Conservation (phyloP, 2,888 invertebrate species). For the Andrena hattorfiana region DNA sequence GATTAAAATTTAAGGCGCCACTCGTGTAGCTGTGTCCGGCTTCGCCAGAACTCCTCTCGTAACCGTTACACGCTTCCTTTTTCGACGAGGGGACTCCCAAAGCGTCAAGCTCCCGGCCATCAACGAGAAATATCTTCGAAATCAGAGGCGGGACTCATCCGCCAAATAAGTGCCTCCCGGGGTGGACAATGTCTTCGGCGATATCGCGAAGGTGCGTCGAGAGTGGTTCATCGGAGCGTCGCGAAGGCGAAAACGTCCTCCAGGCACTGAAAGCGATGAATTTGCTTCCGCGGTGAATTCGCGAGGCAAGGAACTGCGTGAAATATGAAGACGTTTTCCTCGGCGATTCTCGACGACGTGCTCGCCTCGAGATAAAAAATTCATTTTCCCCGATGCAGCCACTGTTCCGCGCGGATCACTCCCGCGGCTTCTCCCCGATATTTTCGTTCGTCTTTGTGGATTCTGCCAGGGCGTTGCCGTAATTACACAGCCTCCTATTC, state of each 20-base stretch:
- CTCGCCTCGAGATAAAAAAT: constrained; percentile 20
- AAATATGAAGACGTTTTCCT: background rate
- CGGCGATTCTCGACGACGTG: background rate
- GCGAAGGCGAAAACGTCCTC: constrained; percentile 17
- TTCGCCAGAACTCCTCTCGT: background rate
- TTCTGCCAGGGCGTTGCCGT: constrained; percentile 67
- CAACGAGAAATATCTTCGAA: constrained; percentile 19
- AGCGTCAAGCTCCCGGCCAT: background rate
- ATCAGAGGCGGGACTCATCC: background rate
- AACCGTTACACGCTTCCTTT: constrained; percentile 22
- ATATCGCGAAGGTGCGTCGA: background rate
- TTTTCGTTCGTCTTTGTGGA: constrained; percentile 62
- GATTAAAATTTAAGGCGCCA: constrained; percentile 46
- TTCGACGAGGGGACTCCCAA: background rate
- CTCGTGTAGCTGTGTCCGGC: constrained; percentile 5
- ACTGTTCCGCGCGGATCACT: constrained; percentile 8
- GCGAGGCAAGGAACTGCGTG: background rate
- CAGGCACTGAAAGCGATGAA: constrained; percentile 6
- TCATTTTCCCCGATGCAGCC: constrained; percentile 41
- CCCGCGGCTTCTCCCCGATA: constrained; percentile 47
- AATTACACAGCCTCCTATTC: constrained; percentile 76
- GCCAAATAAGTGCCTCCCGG: constrained; percentile 15
- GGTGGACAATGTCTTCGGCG: constrained; percentile 29
- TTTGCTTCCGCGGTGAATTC: background rate
- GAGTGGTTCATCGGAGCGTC: background rate